phyloP scores from a whole-genome alignment of 2,797 vertebrate species.

The Melopsittacus undulatus region DNA sequence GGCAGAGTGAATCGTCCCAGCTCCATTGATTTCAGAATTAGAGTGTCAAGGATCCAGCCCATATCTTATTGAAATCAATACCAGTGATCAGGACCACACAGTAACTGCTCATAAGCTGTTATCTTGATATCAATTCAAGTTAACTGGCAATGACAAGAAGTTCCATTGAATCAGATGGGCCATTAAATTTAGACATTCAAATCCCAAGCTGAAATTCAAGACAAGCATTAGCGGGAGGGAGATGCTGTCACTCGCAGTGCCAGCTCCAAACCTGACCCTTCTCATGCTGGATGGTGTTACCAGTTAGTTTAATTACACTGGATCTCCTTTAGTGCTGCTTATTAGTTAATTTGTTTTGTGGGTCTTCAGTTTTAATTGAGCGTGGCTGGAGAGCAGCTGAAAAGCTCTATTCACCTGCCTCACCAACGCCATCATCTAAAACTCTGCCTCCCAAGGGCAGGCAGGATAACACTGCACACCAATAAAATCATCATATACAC shows the following conservation, averaged over 20 bases:
- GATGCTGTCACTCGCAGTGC: fast-evolving
- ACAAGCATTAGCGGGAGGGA: not conserved
- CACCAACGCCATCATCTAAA: not conserved
- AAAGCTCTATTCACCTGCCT: not conserved
- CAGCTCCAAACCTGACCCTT: not conserved
- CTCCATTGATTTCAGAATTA: slow-evolving; percentile 60
- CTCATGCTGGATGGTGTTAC: not conserved
- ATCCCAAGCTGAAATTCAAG: not conserved
- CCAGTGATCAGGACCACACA: slow-evolving; percentile 51
- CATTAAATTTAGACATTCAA: slow-evolving; percentile 19
- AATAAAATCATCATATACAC: slow-evolving; percentile 1
- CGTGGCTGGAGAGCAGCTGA: not conserved
- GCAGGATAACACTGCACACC: not conserved
- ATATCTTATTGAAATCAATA: slow-evolving; percentile 61
- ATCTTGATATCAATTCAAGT: slow-evolving; percentile 45
- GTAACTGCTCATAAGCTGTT: slow-evolving; percentile 49
- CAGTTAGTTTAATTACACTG: not conserved
- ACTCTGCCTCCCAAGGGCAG: not conserved
- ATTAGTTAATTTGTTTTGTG: not conserved
- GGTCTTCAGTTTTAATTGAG: not conserved
- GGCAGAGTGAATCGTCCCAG: not conserved
- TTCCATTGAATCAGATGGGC: slow-evolving; percentile 52
- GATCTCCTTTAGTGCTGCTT: not conserved
- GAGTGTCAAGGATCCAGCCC: slow-evolving; percentile 45
- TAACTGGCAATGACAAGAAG: slow-evolving; percentile 50